These are phyloP conservation scores for Hoplodrina ambigua DNA, from an alignment of 2,888 invertebrate species.

Conservation along the genomic window DNA sequence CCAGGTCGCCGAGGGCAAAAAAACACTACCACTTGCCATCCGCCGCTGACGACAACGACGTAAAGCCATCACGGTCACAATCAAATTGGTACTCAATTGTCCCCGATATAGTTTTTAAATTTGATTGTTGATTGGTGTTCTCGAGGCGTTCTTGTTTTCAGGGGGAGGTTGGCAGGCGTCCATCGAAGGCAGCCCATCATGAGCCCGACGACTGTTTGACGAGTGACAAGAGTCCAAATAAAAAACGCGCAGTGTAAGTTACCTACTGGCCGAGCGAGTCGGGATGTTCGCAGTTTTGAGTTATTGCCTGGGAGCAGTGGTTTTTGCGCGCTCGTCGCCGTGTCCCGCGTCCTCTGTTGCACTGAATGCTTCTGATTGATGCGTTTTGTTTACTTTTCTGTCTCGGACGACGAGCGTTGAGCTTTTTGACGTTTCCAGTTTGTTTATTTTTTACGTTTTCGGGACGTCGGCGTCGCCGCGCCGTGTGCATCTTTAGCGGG, in stretches of 20 bases:
- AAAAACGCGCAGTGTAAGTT: slow-evolving; percentile 86
- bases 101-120: slow-evolving; percentile 47
- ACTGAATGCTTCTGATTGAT: slow-evolving; percentile 72
- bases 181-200: slow-evolving; percentile 88
- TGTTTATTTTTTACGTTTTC: slow-evolving; percentile 66
- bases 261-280: slow-evolving; percentile 77
- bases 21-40: slow-evolving; percentile 85
- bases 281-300: slow-evolving; percentile 84
- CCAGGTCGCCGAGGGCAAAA: slow-evolving; percentile 89
- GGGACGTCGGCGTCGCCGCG: slow-evolving; percentile 23
- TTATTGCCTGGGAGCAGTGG: slow-evolving; percentile 77
- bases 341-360: slow-evolving; percentile 58
- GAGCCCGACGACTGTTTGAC: slow-evolving; percentile 87
- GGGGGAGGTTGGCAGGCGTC: slow-evolving; percentile 86
- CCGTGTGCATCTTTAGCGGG: slow-evolving; percentile 55
- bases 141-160: slow-evolving; percentile 62
- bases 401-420: slow-evolving; percentile 65
- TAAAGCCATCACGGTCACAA: slow-evolving; percentile 50
- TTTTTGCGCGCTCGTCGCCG: slow-evolving; percentile 70
- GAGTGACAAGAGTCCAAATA: slow-evolving; percentile 88
- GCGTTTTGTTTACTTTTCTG: slow-evolving; percentile 80
- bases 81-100: slow-evolving; percentile 63
- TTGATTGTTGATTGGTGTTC: slow-evolving; percentile 7
- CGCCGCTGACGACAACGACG: slow-evolving; percentile 62
- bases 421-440: slow-evolving; percentile 66